Conservation (phyloP, 2,113 vertebrate species). For the Cheilinus undulatus region DNA sequence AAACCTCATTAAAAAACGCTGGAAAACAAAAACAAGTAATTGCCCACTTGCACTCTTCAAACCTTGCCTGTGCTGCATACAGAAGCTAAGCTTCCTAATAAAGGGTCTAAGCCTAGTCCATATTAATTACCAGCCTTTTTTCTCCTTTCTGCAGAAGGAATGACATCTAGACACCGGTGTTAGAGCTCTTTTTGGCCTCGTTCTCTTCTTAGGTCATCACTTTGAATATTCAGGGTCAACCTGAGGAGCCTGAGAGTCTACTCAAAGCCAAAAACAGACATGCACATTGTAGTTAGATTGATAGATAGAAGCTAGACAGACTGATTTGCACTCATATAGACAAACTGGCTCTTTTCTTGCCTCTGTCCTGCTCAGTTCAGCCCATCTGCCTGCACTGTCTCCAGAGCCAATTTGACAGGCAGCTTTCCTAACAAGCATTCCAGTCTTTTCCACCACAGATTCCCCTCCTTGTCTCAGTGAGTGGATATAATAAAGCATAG, state of each 20-base stretch:
- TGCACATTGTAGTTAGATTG: conserved; percentile 15
- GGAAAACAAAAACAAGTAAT: conserved; percentile 79
- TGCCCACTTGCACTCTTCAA: conserved; percentile 46
- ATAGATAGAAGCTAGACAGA: conserved; percentile 32
- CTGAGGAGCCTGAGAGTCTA: conserved; percentile 36
- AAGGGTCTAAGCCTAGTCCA: conserved; percentile 33
- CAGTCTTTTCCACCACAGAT: conserved; percentile 53
- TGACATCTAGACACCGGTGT: conserved; percentile 51
- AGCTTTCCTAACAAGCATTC: conserved; percentile 72
- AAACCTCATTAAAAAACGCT: conserved; percentile 75
- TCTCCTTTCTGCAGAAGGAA: conserved; percentile 21
- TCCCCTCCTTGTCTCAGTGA: conserved; percentile 55
- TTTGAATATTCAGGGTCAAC: conserved; percentile 46
- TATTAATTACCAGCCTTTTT: conserved; percentile 60
- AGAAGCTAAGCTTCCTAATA: conserved; percentile 19
- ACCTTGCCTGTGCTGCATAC: conserved; percentile 26
- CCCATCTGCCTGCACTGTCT: conserved; percentile 68
- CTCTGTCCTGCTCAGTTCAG: conserved; percentile 52
- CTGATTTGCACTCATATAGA: conserved; percentile 39
- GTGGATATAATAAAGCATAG: conserved; percentile 61
- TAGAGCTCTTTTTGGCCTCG: conserved; percentile 11
- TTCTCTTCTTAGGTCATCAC: conserved; percentile 43
- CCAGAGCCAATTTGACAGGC: conserved; percentile 68
- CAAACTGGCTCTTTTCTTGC: conserved; percentile 48
- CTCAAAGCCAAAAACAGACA: conserved; percentile 16